Conservation (phyloP, 2,113 vertebrate genomes). For the Pachypanchax playfairii region DNA sequence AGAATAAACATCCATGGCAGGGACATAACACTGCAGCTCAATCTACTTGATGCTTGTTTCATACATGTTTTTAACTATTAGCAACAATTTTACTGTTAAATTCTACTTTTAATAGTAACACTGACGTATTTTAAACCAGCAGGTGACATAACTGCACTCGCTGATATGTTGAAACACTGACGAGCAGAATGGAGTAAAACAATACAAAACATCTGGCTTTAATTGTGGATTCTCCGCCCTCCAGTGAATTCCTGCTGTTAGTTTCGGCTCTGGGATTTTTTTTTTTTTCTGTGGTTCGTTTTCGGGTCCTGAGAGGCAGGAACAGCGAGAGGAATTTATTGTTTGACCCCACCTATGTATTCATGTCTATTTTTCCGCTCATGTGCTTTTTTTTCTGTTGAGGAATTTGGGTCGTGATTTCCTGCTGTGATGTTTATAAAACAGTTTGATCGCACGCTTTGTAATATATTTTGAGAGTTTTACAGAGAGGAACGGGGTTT, state of each 20-base stretch:
- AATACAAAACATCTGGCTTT: slow-evolving; percentile 75
- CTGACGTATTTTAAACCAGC: background rate
- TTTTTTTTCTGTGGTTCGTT: slow-evolving; percentile 41
- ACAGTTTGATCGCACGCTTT: slow-evolving; percentile 17
- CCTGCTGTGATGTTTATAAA: slow-evolving; percentile 27
- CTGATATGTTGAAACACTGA: slow-evolving; percentile 43
- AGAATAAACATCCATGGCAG: background rate
- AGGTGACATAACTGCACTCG: slow-evolving; percentile 31
- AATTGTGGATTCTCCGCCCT: slow-evolving; percentile 58
- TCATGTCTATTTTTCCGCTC: slow-evolving; percentile 21
- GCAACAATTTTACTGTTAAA: background rate
- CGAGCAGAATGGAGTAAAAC: slow-evolving; percentile 39
- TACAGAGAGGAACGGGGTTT: slow-evolving; percentile 38
- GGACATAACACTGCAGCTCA: background rate
- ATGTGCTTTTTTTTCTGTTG: background rate
- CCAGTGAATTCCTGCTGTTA: slow-evolving; percentile 58
- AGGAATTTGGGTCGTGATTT: slow-evolving; percentile 35
- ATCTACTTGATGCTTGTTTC: background rate
- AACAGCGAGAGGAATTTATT: slow-evolving; percentile 29
- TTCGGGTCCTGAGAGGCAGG: slow-evolving; percentile 11
- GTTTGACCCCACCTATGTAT: slow-evolving; percentile 10
- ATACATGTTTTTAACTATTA: background rate
- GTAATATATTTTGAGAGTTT: slow-evolving; percentile 22
- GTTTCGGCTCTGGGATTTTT: slow-evolving; percentile 54
- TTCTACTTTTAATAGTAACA: background rate